These are phyloP conservation scores for Nemotelus nigrinus DNA, from an alignment of 2,888 invertebrate species.

Conservation along the genomic window DNA sequence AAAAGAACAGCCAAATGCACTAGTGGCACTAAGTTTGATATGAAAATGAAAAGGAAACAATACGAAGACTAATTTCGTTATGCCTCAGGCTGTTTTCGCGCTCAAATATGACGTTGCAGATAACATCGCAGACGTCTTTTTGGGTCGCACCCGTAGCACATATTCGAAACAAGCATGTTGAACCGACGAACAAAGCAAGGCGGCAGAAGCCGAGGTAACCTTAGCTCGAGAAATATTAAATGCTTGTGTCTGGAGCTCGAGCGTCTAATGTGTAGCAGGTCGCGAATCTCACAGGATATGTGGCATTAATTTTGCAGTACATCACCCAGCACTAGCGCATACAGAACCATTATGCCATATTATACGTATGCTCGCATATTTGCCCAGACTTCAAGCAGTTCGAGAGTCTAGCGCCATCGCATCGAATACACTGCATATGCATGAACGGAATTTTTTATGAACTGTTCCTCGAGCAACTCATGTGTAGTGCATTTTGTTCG, in stretches of 20 bases:
- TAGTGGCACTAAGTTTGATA: slow-evolving; percentile 30
- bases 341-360: background rate
- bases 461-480: background rate
- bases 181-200: background rate
- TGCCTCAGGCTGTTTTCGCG: slow-evolving; percentile 32
- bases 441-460: slow-evolving; percentile 28
- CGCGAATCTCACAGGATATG: slow-evolving; percentile 8
- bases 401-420: background rate
- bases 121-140: background rate
- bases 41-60: slow-evolving; percentile 41
- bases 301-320: slow-evolving; percentile 26
- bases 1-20: slow-evolving; percentile 31
- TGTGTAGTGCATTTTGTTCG: slow-evolving; percentile 15
- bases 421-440: slow-evolving; percentile 13
- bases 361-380: slow-evolving; percentile 18
- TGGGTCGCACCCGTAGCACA: background rate
- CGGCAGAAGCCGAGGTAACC: background rate
- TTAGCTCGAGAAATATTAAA: background rate
- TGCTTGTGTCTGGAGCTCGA: background rate
- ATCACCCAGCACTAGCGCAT: background rate
- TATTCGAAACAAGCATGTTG: background rate
- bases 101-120: slow-evolving; percentile 8
- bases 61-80: slow-evolving; percentile 40
- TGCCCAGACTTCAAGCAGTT: background rate
- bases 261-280: background rate